Evolutionary conservation across 2,113 vertebrate species (phyloP).

Genomic region (Ahaetulla prasina): DNA sequence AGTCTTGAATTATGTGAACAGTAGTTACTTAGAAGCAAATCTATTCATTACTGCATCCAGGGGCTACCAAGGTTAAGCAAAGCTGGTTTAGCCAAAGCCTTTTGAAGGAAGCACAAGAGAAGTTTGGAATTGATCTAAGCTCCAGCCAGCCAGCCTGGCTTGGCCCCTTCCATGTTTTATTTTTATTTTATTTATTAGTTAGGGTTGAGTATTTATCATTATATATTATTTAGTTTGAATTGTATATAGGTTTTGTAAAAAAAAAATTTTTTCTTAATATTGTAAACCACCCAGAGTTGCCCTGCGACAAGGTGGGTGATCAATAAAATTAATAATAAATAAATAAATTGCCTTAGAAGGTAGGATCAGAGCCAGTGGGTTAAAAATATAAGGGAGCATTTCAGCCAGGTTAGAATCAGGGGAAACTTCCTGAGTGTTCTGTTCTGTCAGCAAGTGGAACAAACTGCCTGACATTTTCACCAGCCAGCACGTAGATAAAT

Average conservation of each 20-base stretch:
- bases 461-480: too few relatives aligned
- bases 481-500: too few relatives aligned
- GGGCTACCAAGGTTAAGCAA: neutral
- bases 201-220: too few relatives aligned
- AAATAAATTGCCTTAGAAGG: neutral
- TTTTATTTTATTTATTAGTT: too few relatives aligned
- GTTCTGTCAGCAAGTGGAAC: neutral
- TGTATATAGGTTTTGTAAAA: too few relatives aligned
- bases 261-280: neutral
- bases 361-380: neutral
- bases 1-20: neutral
- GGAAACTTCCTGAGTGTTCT: neutral
- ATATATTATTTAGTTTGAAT: too few relatives aligned
- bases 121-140: neutral
- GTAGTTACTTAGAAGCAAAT: neutral
- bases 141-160: neutral
- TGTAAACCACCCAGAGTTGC: neutral
- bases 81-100: neutral
- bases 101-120: neutral
- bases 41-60: neutral
- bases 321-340: neutral
- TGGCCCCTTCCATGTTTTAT: neutral
- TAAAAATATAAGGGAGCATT: neutral
- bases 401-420: neutral
- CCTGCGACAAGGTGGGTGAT: neutral